These are phyloP conservation scores for Chaetodon trifascialis DNA, from an alignment of 2,113 vertebrate species.

Conservation along the genomic window DNA sequence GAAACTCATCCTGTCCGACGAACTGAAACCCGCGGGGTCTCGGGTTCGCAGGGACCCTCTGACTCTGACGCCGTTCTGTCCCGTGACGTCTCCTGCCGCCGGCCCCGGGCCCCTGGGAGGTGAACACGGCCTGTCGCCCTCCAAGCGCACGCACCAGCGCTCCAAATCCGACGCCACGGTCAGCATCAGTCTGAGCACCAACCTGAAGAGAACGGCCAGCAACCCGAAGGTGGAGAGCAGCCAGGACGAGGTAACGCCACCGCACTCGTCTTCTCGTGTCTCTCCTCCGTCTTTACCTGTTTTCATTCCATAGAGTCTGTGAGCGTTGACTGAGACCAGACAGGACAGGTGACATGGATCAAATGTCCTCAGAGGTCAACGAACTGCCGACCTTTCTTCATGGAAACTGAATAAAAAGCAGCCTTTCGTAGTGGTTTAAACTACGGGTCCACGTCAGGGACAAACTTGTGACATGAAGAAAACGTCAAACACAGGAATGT, in stretches of 20 bases:
- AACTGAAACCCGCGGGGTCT: constrained; percentile 89
- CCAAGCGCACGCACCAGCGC: constrained; percentile 96
- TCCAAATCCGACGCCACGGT: constrained; percentile 96
- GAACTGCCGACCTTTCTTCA: too few relatives aligned
- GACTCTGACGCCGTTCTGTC: constrained; percentile 66
- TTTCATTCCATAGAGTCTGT: too few relatives aligned
- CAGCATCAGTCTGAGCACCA: constrained; percentile 94
- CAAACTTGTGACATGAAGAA: too few relatives aligned
- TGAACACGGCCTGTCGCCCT: constrained; percentile 89
- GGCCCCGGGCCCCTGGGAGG: constrained; percentile 78
- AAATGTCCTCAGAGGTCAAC: too few relatives aligned
- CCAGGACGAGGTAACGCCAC: constrained; percentile 89
- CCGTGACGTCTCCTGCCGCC: not conserved
- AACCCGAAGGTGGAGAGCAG: constrained; percentile 96
- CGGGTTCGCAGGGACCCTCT: constrained; percentile 83
- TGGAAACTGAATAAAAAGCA: too few relatives aligned
- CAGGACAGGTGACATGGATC: too few relatives aligned
- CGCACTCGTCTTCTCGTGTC: too few relatives aligned
- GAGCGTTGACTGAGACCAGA: too few relatives aligned
- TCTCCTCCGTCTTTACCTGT: too few relatives aligned
- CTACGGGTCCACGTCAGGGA: too few relatives aligned
- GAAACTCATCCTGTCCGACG: constrained; percentile 94
- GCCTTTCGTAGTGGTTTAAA: too few relatives aligned
- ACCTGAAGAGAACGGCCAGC: constrained; percentile 95
- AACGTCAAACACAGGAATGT: too few relatives aligned